These are phyloP conservation scores for Cheiracanthium punctorium DNA, from an alignment of 2,888 invertebrate genomes.

Conservation along the genomic window DNA sequence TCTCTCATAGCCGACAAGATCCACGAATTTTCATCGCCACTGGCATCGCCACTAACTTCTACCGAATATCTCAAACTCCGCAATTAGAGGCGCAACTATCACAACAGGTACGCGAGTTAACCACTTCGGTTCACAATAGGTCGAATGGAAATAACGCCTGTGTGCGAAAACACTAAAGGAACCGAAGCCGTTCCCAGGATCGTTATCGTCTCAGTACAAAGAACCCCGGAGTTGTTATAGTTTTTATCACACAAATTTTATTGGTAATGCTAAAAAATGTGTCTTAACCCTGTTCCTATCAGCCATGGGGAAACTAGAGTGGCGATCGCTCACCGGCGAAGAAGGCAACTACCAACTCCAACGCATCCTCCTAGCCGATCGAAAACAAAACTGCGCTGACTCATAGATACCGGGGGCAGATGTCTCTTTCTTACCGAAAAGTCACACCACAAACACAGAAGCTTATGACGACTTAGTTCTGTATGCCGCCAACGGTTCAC, in stretches of 20 bases:
- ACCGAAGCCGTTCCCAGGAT: too few species aligned
- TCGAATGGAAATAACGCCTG: too few species aligned
- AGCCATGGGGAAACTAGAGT: not conserved
- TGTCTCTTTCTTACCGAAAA: not conserved
- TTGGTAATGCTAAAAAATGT: not conserved
- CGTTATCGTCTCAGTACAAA: too few species aligned
- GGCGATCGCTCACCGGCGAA: not conserved
- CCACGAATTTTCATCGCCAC: too few species aligned
- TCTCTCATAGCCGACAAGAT: not conserved
- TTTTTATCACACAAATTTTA: constrained; percentile 18
- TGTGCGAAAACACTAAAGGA: too few species aligned
- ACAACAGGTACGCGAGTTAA: not conserved
- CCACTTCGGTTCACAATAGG: not conserved
- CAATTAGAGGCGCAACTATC: not conserved
- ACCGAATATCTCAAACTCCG: not conserved
- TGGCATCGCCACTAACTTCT: not conserved
- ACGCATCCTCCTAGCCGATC: not conserved
- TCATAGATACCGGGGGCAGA: not conserved
- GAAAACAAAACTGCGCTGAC: not conserved
- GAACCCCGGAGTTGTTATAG: not conserved
- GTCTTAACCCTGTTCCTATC: not conserved
- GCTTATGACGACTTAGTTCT: too few species aligned
- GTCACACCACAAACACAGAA: not conserved
- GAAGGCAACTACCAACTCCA: not conserved
- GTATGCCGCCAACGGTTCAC: too few species aligned